Conservation (phyloP, 2,888 invertebrate species). For the Vanessa cardui region DNA sequence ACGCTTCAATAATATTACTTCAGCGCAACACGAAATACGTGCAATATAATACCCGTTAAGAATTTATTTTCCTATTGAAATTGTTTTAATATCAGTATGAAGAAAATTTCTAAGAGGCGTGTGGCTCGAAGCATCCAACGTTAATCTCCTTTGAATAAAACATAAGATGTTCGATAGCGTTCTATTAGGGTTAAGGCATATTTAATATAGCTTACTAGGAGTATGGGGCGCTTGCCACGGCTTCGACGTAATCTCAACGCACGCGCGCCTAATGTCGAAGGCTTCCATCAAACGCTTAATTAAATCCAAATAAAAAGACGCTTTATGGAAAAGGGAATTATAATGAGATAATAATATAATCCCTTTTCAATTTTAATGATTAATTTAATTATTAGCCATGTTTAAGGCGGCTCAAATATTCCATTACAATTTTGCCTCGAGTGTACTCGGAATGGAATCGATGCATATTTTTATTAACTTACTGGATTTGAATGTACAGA, state of each 20-base stretch:
- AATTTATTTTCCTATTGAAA: constrained; percentile 51
- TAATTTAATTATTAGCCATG: not conserved
- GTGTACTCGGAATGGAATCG: not conserved
- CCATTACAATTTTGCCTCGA: not conserved
- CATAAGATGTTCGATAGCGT: constrained; percentile 78
- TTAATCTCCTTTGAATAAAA: constrained; percentile 80
- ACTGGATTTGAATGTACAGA: not conserved
- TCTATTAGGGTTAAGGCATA: constrained; percentile 74
- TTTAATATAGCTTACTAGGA: constrained; percentile 73
- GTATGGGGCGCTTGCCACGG: constrained; percentile 52
- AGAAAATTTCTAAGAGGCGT: constrained; percentile 65
- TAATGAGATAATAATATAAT: constrained; percentile 44
- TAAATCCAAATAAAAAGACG: constrained; percentile 73
- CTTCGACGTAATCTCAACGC: constrained; percentile 58
- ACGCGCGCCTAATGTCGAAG: constrained; percentile 59
- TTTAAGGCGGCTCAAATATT: not conserved
- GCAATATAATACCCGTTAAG: constrained; percentile 3
- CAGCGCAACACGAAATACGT: constrained; percentile 39
- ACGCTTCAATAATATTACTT: constrained; percentile 57
- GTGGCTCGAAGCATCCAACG: constrained; percentile 56
- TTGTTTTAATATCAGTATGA: constrained; percentile 60
- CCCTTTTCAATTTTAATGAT: constrained; percentile 1
- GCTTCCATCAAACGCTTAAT: constrained; percentile 64
- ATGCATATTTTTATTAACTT: not conserved
- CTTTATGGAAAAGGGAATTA: constrained; percentile 50